Evolutionary conservation across 2,797 vertebrate species (phyloP).

Genomic region (Yasuhikotakia modesta): DNA sequence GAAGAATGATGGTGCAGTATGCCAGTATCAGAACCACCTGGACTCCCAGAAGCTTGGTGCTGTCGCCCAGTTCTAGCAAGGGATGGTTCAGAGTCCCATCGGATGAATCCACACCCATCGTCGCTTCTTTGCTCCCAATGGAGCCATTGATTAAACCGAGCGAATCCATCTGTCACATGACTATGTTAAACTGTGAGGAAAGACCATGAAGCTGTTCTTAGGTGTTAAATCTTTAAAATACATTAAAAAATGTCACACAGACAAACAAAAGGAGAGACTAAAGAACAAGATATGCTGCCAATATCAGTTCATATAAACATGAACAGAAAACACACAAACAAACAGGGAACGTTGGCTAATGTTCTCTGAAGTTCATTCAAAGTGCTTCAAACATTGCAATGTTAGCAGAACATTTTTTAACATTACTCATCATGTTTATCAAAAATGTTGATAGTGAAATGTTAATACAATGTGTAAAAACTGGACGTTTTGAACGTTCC

Average conservation of each 20-base stretch:
- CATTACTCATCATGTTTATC: too few species aligned
- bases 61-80: slow-evolving; percentile 74
- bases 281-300: too few species aligned
- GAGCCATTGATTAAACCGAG: slow-evolving; percentile 61
- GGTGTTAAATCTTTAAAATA: not conserved
- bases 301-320: not conserved
- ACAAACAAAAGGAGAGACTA: not conserved
- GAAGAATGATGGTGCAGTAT: slow-evolving; percentile 90
- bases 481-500: too few species aligned
- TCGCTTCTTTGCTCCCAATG: slow-evolving; percentile 27
- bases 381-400: too few species aligned
- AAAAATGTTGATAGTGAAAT: too few species aligned
- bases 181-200: slow-evolving; percentile 34
- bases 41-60: slow-evolving; percentile 86
- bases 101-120: slow-evolving; percentile 25
- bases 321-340: not conserved
- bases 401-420: too few species aligned
- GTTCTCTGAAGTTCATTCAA: too few species aligned
- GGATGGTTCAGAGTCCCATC: slow-evolving; percentile 43
- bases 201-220: slow-evolving; percentile 4
- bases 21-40: slow-evolving; percentile 89
- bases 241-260: not conserved
- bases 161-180: slow-evolving; percentile 70
- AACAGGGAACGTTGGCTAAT: too few species aligned
- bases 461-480: too few species aligned